These are phyloP conservation scores for Psittacula derbiana DNA, from an alignment of 2,797 vertebrate species.

Conservation along the genomic window DNA sequence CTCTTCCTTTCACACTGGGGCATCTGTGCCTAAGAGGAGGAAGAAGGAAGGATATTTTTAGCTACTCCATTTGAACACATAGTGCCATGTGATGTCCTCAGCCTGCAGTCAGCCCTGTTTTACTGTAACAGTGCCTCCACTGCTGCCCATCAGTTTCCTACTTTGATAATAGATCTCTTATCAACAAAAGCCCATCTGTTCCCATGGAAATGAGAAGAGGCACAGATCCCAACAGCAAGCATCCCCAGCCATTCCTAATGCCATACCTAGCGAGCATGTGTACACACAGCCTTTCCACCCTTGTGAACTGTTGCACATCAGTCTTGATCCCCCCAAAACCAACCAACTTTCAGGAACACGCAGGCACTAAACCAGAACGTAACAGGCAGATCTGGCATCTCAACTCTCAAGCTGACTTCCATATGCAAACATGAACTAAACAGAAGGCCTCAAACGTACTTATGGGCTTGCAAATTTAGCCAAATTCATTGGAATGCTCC, in stretches of 20 bases:
- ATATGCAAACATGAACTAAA: background rate
- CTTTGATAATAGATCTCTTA: background rate
- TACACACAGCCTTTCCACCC: background rate
- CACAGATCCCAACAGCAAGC: background rate
- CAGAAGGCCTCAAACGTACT: background rate
- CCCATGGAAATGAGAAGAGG: background rate
- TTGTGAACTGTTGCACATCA: background rate
- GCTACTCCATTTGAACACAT: slow-evolving; percentile 1
- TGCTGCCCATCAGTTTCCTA: background rate
- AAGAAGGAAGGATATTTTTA: slow-evolving; percentile 56
- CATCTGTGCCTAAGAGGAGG: slow-evolving; percentile 4
- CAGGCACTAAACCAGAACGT: background rate
- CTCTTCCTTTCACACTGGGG: slow-evolving; percentile 20
- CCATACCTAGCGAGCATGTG: accelerated
- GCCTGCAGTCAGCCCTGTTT: background rate
- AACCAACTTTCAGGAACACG: background rate
- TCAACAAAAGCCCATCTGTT: slow-evolving; percentile 8
- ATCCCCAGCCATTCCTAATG: background rate
- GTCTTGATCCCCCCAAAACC: background rate
- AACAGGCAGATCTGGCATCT: background rate
- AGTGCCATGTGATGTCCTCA: slow-evolving; percentile 8
- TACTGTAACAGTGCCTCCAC: background rate
- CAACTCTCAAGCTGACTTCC: background rate
- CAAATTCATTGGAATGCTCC: background rate
- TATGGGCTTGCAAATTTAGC: background rate